Base-by-base conservation (phyloP, 2,888 invertebrate species). In the Uropetala carovei region DNA sequence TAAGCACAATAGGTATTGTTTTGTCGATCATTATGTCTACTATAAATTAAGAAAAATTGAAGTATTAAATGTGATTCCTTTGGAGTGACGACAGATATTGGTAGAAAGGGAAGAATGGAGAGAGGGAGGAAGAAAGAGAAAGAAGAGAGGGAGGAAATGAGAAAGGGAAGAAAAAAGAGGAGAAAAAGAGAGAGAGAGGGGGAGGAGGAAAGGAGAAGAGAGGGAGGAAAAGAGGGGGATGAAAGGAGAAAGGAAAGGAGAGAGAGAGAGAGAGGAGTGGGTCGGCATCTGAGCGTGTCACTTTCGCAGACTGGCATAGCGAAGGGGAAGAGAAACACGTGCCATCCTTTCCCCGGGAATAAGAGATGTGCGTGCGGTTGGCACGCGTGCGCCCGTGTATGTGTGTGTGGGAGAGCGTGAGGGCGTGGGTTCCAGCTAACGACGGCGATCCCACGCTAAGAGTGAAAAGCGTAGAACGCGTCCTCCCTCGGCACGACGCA, bases 351-450 rank as follows among this genome's bases (percentile, higher is more conserved):
- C 75, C 75, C 13, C 22, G 75, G 75, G 75, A 75, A 75, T 75
- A 75, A 75, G 75, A 75, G 75, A 75, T 75, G 75, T 75, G 75
- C 89, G 56, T 64, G 64, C 59, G 89, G 43, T 43, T 27, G 89
- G 68, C 89, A 89, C 89, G 89, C 89, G 83, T 27, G 43, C 18
- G 9, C 18, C 22, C 75, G 75, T 11, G 75, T 27, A n/a, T 75
- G 56, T 57, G 83, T 57, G n/a, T 16, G 22, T 27, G 30, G 27
- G 43, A 5, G 43, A 13, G 22, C 27, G 27, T 27, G 68, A 68
- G 68, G 68, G 68, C 68, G 75, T 75, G 75, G 75, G 75, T 75
- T 75, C 27, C 10, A 27, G 75, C 75, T 75, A 75, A 75, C 75
- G 75, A 75, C 75, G 75, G 75, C 75, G 75, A 75, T 75, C 75